Evolutionary conservation across 2,888 invertebrate genomes (phyloP).

Genomic region (Chalcis sispes): DNA sequence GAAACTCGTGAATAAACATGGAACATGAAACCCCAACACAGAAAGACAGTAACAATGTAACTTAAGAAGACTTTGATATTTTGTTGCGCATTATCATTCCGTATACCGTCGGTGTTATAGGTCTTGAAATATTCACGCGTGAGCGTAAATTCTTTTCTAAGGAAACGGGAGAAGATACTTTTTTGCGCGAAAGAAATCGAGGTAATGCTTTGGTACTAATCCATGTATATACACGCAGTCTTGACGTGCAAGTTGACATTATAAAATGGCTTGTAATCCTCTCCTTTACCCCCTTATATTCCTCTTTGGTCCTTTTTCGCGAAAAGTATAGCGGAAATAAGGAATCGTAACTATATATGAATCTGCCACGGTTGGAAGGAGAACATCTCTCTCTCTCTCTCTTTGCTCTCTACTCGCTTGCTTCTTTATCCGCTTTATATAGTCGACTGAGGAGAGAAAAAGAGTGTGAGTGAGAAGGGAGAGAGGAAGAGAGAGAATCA

Average conservation of each 20-base stretch:
- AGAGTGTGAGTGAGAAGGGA: background rate
- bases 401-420: no score
- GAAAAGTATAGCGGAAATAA: no score
- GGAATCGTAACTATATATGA: constrained; percentile 42
- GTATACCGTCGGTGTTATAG: background rate
- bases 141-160: no score
- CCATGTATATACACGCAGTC: no score
- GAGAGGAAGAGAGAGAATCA: background rate
- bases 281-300: background rate
- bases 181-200: constrained; percentile 22
- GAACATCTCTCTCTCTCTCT: no score
- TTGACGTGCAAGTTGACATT: constrained; percentile 11
- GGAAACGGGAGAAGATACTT: no score
- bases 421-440: background rate
- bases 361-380: background rate
- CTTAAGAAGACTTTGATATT: no score
- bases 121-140: constrained; percentile 10
- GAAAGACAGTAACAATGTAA: no score
- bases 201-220: no score
- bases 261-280: constrained; percentile 34
- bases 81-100: no score
- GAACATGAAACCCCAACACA: no score
- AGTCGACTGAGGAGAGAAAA: background rate
- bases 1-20: no score
- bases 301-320: background rate